phyloP scores from a whole-genome alignment of 1,140 invertebrate species.

The Bombus confusus region DNA sequence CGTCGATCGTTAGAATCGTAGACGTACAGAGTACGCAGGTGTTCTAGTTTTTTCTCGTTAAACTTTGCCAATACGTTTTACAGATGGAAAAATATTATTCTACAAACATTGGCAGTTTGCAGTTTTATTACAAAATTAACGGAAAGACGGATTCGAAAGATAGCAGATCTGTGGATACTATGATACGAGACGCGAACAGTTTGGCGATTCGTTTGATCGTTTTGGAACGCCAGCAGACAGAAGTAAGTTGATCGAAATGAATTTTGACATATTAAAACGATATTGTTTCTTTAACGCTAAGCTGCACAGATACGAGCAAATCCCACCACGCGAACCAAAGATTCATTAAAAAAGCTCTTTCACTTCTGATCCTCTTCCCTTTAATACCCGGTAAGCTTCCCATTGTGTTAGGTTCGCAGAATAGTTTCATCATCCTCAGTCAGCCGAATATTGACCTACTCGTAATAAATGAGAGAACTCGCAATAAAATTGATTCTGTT shows the following conservation, averaged over 20 bases:
- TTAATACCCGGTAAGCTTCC: conserved; percentile 13
- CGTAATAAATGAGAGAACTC: not conserved
- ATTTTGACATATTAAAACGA: not conserved
- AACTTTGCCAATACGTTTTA: too few relatives aligned
- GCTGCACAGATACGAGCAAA: not conserved
- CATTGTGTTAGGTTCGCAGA: not conserved
- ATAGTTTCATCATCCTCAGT: conserved; percentile 6
- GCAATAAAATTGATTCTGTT: not conserved
- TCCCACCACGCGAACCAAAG: not conserved
- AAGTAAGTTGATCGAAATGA: not conserved
- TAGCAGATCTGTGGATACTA: too few relatives aligned
- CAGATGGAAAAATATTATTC: too few relatives aligned
- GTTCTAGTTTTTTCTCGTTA: too few relatives aligned
- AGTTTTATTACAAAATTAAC: too few relatives aligned
- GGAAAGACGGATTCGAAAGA: too few relatives aligned
- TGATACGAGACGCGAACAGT: too few relatives aligned
- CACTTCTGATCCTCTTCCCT: not conserved
- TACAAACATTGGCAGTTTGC: too few relatives aligned
- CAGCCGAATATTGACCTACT: not conserved
- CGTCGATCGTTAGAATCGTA: too few relatives aligned
- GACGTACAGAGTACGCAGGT: too few relatives aligned
- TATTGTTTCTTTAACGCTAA: not conserved
- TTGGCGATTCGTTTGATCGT: too few relatives aligned
- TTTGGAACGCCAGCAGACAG: too few relatives aligned
- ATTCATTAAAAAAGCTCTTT: conserved; percentile 1